Evolutionary conservation across 2,888 invertebrate species (phyloP).

Genomic region (Epinotia ramella): DNA sequence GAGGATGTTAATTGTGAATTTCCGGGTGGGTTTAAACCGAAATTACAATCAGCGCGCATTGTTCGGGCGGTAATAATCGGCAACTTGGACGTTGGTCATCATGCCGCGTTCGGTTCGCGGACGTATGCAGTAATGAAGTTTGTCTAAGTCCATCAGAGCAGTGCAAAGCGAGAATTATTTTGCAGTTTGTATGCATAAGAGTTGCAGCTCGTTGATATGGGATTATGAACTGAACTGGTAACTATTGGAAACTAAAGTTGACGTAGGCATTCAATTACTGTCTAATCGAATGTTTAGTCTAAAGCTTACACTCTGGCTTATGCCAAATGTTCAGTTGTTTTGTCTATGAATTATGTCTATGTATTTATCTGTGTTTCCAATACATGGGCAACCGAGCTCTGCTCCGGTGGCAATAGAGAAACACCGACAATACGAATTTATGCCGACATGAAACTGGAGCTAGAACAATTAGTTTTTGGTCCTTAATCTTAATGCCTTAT

Average conservation of each 20-base stretch:
- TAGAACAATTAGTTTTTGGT: no score
- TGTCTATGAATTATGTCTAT: not conserved
- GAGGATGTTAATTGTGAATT: not conserved
- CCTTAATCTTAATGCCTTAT: no score
- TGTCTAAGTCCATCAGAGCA: constrained; percentile 1
- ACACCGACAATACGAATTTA: no score
- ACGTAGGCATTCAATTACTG: no score
- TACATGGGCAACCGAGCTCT: no score
- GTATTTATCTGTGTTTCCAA: no score
- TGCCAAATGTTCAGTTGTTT: not conserved
- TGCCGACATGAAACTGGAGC: no score
- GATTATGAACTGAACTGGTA: no score
- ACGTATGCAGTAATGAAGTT: constrained; percentile 20
- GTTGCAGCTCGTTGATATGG: no score
- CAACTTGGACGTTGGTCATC: constrained; percentile 36
- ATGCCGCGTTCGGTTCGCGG: not conserved
- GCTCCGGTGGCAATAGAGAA: no score
- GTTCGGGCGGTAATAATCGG: constrained; percentile 38
- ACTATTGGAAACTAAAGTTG: no score
- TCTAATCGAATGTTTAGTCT: not conserved
- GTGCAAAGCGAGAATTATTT: not conserved
- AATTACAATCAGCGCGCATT: constrained; percentile 45
- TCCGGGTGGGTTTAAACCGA: constrained; percentile 34
- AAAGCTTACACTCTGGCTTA: not conserved
- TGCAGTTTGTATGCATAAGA: no score